Percentiles rank a stretch among this genome's conserved stretches.
phyloP scores from a whole-genome alignment of 2,888 invertebrate species.

The Eudemis profundana region DNA sequence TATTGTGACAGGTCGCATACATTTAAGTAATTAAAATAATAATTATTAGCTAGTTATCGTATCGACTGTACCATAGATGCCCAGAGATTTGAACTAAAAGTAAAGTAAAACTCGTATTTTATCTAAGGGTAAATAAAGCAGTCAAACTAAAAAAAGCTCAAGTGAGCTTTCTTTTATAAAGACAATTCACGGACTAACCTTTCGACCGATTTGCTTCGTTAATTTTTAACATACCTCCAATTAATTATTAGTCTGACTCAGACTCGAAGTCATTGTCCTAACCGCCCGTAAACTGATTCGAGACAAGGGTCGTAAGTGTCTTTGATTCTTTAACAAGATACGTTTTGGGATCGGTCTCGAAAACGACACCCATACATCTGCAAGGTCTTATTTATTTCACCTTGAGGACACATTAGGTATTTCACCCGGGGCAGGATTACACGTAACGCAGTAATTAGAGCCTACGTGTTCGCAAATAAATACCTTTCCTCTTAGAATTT shows the following conservation, averaged over 20 bases:
- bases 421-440: conserved; percentile 18
- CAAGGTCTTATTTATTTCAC: conserved; percentile 36
- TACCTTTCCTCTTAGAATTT: background rate
- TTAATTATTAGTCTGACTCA: conserved; percentile 9
- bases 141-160: background rate
- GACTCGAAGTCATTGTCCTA: conserved; percentile 6
- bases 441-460: conserved; percentile 27
- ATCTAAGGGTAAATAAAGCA: background rate
- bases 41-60: too few relatives aligned
- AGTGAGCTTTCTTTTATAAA: background rate
- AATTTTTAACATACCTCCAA: conserved; percentile 2
- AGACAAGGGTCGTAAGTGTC: background rate
- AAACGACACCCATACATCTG: conserved; percentile 20
- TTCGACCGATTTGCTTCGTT: background rate
- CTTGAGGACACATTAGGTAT: conserved; percentile 39
- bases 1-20: too few relatives aligned
- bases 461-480: conserved; percentile 4
- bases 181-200: background rate
- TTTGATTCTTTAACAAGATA: background rate
- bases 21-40: too few relatives aligned
- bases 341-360: background rate
- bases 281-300: background rate
- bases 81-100: too few relatives aligned
- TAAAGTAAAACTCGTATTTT: background rate
- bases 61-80: too few relatives aligned